A percentile compares a stretch with the other conserved stretches of the same genome.
Conservation (phyloP, 2,113 vertebrate genomes). For the Labeo rohita region DNA sequence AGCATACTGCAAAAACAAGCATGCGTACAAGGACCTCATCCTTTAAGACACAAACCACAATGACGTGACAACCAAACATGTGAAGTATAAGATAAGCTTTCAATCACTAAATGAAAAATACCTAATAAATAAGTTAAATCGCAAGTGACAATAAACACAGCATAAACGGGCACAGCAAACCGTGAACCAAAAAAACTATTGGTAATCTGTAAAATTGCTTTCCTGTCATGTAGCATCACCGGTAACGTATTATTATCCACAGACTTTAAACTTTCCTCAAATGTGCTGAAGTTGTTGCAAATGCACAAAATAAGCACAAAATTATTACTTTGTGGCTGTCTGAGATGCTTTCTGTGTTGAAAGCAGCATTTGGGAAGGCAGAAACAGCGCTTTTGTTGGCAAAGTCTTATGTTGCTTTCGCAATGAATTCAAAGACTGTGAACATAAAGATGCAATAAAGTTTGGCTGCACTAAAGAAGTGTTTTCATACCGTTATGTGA, state of each 20-base stretch:
- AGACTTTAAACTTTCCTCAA: not conserved
- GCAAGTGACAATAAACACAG: not conserved
- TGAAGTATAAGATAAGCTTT: not conserved
- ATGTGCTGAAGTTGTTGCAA: not conserved
- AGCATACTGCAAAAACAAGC: not conserved
- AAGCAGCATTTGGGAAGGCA: not conserved
- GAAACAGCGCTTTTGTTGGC: not conserved
- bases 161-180: not conserved
- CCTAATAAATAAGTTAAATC: not conserved
- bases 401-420: not conserved
- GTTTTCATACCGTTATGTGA: not conserved
- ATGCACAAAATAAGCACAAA: not conserved
- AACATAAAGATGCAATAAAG: not conserved
- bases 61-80: not conserved
- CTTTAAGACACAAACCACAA: not conserved
- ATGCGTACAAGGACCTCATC: not conserved
- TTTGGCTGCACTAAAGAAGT: not conserved
- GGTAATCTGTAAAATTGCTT: not conserved
- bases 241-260: not conserved
- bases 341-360: not conserved
- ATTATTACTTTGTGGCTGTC: not conserved
- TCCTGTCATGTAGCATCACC: not conserved
- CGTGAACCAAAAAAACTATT: not conserved
- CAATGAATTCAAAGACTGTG: not conserved
- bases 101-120: not conserved